These are phyloP conservation scores for Astyanax mexicanus DNA, from an alignment of 2,797 vertebrate genomes.

Conservation along the genomic window DNA sequence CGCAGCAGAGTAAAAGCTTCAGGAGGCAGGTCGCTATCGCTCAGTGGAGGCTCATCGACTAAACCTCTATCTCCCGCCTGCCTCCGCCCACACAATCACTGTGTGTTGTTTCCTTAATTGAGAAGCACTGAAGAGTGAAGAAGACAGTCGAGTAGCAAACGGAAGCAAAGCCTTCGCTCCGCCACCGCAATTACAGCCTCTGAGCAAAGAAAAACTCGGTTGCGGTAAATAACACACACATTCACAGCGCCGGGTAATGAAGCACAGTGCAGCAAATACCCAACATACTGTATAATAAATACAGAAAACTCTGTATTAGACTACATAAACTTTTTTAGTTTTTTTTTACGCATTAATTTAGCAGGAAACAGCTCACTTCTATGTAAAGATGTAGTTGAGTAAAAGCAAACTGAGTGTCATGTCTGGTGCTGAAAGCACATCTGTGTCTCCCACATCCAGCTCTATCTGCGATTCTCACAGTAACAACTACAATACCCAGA, in stretches of 20 bases:
- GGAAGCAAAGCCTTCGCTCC: not conserved
- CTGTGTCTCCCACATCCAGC: too few relatives aligned
- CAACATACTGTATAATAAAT: too few relatives aligned
- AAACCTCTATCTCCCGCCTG: constrained; percentile 31
- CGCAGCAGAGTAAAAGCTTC: not conserved
- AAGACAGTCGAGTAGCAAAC: constrained; percentile 14
- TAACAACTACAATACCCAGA: too few relatives aligned
- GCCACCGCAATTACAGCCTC: not conserved
- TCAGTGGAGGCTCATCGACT: constrained; percentile 6
- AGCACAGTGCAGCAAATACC: too few relatives aligned
- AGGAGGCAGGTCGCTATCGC: not conserved
- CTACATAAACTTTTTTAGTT: too few relatives aligned
- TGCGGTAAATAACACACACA: not conserved
- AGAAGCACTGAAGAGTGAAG: constrained; percentile 49
- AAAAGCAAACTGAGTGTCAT: too few relatives aligned
- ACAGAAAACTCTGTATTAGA: too few relatives aligned
- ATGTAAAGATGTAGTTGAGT: too few relatives aligned
- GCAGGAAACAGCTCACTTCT: too few relatives aligned
- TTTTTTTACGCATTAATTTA: too few relatives aligned
- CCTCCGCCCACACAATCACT: constrained; percentile 27
- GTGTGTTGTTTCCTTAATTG: constrained; percentile 48
- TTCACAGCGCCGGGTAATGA: not conserved
- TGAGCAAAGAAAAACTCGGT: not conserved
- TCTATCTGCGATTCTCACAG: too few relatives aligned
- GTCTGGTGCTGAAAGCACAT: too few relatives aligned